Evolutionary conservation across 2,797 vertebrate genomes (phyloP).

Genomic region (Eulemur coronatus): DNA sequence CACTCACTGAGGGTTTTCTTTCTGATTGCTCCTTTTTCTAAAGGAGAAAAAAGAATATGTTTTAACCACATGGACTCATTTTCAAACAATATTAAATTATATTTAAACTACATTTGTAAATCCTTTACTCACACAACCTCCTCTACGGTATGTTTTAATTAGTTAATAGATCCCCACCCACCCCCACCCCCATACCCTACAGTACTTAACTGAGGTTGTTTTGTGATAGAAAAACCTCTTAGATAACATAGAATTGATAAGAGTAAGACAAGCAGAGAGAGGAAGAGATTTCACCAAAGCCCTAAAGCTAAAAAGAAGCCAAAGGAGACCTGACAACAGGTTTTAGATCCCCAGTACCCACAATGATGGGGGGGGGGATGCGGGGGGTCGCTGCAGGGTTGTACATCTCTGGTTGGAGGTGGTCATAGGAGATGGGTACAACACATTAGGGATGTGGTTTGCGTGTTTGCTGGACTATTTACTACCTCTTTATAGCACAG

Average conservation of each 20-base stretch:
- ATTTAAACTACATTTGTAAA: neutral
- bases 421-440: fast-evolving
- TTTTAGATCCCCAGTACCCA: neutral
- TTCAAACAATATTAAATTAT: neutral
- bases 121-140: neutral
- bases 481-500: neutral
- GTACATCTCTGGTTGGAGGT: neutral
- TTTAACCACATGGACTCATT: neutral
- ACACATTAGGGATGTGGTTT: fast-evolving
- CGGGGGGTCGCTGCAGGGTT: neutral
- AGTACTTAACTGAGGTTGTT: neutral
- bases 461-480: neutral
- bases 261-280: neutral
- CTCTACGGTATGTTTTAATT: neutral
- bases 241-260: neutral
- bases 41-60: neutral
- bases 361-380: fast-evolving
- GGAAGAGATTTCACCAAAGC: neutral
- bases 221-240: neutral
- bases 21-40: neutral
- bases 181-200: too few species aligned
- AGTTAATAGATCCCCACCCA: neutral
- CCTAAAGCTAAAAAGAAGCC: neutral
- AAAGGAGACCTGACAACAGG: neutral
- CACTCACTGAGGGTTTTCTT: neutral